Percentiles rank a stretch among this genome's conserved stretches.
Conservation (phyloP, 2,888 invertebrate species). For the Lasioglossum vierecki region DNA sequence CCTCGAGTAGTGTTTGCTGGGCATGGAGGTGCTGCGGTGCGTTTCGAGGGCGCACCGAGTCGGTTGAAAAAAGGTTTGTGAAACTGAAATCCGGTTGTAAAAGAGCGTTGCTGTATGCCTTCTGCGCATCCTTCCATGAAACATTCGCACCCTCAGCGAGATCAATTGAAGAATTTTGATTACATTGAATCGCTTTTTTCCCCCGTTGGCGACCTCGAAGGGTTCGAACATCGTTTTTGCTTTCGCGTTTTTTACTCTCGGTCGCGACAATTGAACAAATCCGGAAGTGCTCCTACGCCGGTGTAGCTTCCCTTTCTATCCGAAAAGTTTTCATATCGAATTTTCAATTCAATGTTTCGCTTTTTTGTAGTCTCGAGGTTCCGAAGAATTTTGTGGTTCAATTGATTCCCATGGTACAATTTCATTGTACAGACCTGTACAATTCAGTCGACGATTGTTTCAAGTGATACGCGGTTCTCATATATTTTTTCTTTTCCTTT, state of each 20-base stretch:
- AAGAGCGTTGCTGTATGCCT: constrained; percentile 39
- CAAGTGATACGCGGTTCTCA: constrained; percentile 54
- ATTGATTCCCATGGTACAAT: constrained; percentile 37
- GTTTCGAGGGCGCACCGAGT: constrained; percentile 13
- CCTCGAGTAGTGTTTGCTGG: constrained; percentile 44
- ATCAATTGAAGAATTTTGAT: constrained; percentile 20
- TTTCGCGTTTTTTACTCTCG: neutral
- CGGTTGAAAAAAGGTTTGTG: constrained; percentile 25
- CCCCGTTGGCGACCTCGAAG: constrained; percentile 16
- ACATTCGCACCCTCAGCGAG: constrained; percentile 44
- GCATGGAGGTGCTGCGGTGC: constrained; percentile 12
- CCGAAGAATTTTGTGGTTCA: constrained; percentile 11
- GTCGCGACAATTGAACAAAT: constrained; percentile 1
- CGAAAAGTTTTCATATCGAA: constrained; percentile 7
- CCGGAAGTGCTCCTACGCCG: neutral
- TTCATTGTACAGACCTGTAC: constrained; percentile 26
- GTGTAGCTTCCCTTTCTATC: constrained; percentile 10
- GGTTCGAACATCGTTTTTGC: constrained; percentile 21
- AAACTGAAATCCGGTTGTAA: constrained; percentile 63
- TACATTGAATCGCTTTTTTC: constrained; percentile 21
- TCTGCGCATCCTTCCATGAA: constrained; percentile 58
- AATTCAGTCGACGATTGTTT: constrained; percentile 57
- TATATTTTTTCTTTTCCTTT: constrained; percentile 16
- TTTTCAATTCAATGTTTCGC: neutral
- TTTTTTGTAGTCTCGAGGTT: neutral